Evolutionary conservation across 1,140 invertebrate species (phyloP), one percentile per base, ranked within the genome.

Genomic region (Pseudomyrmex dendroicus): DNA sequence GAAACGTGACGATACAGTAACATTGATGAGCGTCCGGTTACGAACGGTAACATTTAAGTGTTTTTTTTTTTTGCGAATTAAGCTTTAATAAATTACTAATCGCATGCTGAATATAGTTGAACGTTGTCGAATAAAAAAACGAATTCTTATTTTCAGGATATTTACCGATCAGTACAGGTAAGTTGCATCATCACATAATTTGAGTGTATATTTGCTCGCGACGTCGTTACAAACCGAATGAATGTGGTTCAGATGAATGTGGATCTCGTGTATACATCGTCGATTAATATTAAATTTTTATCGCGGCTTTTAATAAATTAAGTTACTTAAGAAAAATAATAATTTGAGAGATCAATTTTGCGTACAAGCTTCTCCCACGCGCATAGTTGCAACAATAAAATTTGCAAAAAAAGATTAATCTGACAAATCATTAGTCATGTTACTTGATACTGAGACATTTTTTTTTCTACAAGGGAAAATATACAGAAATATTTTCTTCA

Each of bases 111-210:
- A 66, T 46, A 90, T 90, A 91, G 89, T 91, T 84, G 89, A 89
- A 89, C 70, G 89, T 89, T 90, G 83, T 91, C 84, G 88, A 93
- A 93, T 94, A 93, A 93, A 92, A 35, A 35, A 82, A 89, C 67
- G 73, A 89, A 89, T 90, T 94, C 87, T 94, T 92, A 91, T 93
- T 94, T 94, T 93, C 92, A 93, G 93, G 93, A 93, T 93, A 91
- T 94, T 93, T 92, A 92, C 92, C 90, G 93, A 94, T 92, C 92
- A 93, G 84, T 93, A 93, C 92, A 93, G 92, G 93, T 94, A 93
- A 94, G 93, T 93, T 80, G 89, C 82, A 91, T 86, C 88, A 89
- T 91, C 88, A 91, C 63, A 77, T 92, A 91, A 90, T 91, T 89
- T 86, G 17, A 78, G 73, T 83, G 72, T 63, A 35, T 35, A 76